Evolutionary conservation across 2,888 invertebrate genomes (phyloP).

Genomic region (Agrilus biguttatus): DNA sequence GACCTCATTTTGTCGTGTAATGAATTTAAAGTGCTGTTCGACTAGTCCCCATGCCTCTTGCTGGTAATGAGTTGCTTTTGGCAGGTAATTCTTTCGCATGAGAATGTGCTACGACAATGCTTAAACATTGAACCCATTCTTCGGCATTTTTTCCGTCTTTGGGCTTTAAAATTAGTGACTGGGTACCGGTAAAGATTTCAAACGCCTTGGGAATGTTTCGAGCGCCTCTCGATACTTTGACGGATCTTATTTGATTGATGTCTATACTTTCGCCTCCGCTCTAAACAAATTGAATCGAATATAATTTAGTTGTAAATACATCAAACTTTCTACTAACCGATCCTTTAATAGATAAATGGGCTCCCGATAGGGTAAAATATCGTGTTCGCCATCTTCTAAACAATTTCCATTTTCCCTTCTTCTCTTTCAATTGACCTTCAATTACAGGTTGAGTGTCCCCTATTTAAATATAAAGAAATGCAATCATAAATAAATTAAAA

Average conservation of each 20-base stretch:
- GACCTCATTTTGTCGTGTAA: neutral
- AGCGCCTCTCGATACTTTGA: slow-evolving; percentile 83
- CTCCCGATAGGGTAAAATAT: slow-evolving; percentile 87
- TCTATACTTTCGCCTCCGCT: slow-evolving; percentile 78
- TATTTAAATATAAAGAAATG: slow-evolving; percentile 8
- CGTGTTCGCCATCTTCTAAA: slow-evolving; percentile 86
- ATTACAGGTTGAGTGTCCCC: slow-evolving; percentile 74
- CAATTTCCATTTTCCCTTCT: slow-evolving; percentile 82
- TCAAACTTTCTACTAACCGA: slow-evolving; percentile 42
- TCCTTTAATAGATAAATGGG: slow-evolving; percentile 76
- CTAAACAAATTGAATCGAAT: slow-evolving; percentile 32
- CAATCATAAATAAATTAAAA: no score
- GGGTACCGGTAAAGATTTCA: slow-evolving; percentile 91
- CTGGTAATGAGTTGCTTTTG: slow-evolving; percentile 34
- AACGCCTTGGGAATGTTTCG: slow-evolving; percentile 91
- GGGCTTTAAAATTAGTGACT: slow-evolving; percentile 83
- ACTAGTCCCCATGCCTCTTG: slow-evolving; percentile 31
- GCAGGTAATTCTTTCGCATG: slow-evolving; percentile 45
- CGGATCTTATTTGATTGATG: slow-evolving; percentile 84
- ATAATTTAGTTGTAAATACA: neutral
- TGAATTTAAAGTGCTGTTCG: slow-evolving; percentile 21
- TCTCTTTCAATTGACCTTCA: slow-evolving; percentile 82
- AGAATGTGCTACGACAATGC: slow-evolving; percentile 82
- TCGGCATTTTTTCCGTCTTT: slow-evolving; percentile 90
- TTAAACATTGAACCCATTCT: slow-evolving; percentile 91